Evolutionary conservation across 2,797 vertebrate genomes (phyloP), one percentile per base, ranked within the genome.

Genomic region (Sebastes diaconus): DNA sequence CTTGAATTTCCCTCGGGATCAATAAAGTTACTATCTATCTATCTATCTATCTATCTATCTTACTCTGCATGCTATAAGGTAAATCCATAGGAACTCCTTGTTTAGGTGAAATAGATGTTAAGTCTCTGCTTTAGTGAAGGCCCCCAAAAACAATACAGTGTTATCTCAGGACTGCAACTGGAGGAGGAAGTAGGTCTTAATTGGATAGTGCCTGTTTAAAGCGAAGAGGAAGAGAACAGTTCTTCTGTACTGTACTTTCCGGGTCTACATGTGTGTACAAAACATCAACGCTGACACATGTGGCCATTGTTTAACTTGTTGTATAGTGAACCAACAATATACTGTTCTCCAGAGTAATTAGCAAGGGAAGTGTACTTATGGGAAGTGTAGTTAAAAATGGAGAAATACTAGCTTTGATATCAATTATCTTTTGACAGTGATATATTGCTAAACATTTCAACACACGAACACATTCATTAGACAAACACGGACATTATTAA

Each of bases 331-430:
- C 46, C 16, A 27, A 42, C 25, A 75, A 72, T 52, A 63, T 29
- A 64, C 20, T 24, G 13, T 29, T 46, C 2, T 52, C 2, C 30
- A 6, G 20, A 61, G 27, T 27, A 64, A 69, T 58, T 39, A 71
- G 20, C 8, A n/a, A 29, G 12, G 13, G 27, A 22, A 42, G n/a
- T 24, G 20, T 24, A 24, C 14, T 74, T 50, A 66, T 64, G 22
- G 64, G 78, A 79, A 84, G 74, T 75, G 36, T 59, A 8, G 5
- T 75, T 71, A 50, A 32, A 75, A 78, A 87, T 65, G 39, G 34
- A 76, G 66, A 75, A 80, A 69, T 14, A 59, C 5, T 4, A 4
- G 12, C 18, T 76, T 55, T 70, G 16, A 36, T 13, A 46, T 3
- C 25, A 61, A 9, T 76, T 5, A 66, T 76, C 6, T 59, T 75